Base-by-base conservation (phyloP, 2,888 invertebrate genomes). In the Blomia tropicalis region DNA sequence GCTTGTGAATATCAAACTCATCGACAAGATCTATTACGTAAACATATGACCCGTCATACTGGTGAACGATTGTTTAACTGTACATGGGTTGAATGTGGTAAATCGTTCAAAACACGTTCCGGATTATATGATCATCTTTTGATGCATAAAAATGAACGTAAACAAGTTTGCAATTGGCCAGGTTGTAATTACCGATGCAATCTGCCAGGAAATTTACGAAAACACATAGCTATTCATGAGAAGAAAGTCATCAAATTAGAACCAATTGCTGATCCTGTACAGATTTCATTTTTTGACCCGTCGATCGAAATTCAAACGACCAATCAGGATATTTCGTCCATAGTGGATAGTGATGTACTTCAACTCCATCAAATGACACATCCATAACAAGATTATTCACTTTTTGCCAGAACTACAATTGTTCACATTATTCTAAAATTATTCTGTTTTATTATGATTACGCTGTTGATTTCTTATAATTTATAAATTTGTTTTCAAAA, bases 111-210 rank as follows among this genome's bases (percentile, higher is more conserved):
- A 36, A 56, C 56, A 19, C 3, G 30, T n/a, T 56, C 56, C 17
- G 2, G 4, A 14, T 25, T 56, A 19, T 56, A 27, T 19, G 56
- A 56, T 25, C 56, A 56, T 25, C 2, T 56, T n/a, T 2, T 25
- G 2, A 56, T 56, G 4, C 56, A 56, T 25, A 29, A 7, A 36
- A 56, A 56, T 36, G 56, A 56, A 25, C 56, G 56, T 2, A 56
- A 56, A 25, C 56, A 56, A 27, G 56, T 25, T 14, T 56, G 56
- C 27, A 56, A 27, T 31, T 56, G 56, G 56, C 3, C 29, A 3
- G 56, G 56, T 25, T 56, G 56, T 56, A 56, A 56, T 31, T 56
- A 56, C 23, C 56, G 56, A 11, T 56, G 56, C 23, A 56, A 56
- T 36, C 29, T 56, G 14, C 27, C 56, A 11, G 56, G 56, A 3